Base-by-base conservation (phyloP, 2,888 invertebrate species). In the Odontomyia ornata region DNA sequence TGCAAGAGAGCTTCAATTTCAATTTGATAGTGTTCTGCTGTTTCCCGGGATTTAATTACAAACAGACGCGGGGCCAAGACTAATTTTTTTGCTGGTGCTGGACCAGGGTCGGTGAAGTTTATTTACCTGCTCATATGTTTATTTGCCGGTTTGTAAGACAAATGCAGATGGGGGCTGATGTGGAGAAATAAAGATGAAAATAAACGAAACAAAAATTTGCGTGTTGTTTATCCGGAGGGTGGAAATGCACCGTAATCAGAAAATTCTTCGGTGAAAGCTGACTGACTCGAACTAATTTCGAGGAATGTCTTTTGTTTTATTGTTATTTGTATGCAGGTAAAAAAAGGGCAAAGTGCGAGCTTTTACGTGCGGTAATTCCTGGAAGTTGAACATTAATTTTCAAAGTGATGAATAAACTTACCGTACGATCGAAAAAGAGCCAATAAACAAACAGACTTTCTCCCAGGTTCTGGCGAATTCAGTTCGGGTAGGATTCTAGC, bases 21-120 rank as follows among this genome's bases (percentile, higher is more conserved):
- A 27, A 13, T 60, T 69, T 1, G 47, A 28, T 27, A 13, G 21
- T 56, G 47, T 56, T 23, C 27, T 71, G 47, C 71, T 71, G 23
- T 47, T 47, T 47, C 25, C 21, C 30, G 65, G 71, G 43, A 52
- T 72, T 72, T 72, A 72, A 72, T 72, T 72, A 30, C 71, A 7
- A 47, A 69, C 69, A 46, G 69, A 25, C 47, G 46, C 28, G 65
- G n/a, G n/a, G 62, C 57, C 62, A 25, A 15, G 25, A 27, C 62
- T 36, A 36, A 36, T 43, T 28, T 46, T 72, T 5, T 52, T 27
- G 52, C 11, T 23, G 67, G 25, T 9, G 47, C 18, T 23, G 67
- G 25, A 23, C 71, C 18, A 15, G 52, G 47, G 64, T 25, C 11
- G 4, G 15, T 25, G n/a, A 27, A 65, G 65, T 65, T 65, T 65